A percentile compares a stretch with the other conserved stretches of the same genome.
Evolutionary conservation across 2,797 vertebrate species (phyloP).

Genomic region (Taeniopygia guttata): DNA sequence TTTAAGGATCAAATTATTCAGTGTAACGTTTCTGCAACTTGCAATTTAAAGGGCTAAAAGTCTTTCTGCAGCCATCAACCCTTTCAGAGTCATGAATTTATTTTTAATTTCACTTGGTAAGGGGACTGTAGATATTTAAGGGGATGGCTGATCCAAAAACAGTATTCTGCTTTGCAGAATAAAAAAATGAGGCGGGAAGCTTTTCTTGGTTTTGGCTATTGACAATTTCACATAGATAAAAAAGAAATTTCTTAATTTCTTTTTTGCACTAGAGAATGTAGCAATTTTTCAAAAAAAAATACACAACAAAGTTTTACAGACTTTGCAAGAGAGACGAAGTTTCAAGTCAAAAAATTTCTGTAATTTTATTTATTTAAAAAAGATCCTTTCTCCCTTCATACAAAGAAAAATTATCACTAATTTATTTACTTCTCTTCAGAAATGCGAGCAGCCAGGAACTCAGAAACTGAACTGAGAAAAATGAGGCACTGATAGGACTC

Average conservation of each 20-base stretch:
- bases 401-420: background rate
- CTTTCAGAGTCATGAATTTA: background rate
- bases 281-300: background rate
- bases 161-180: background rate
- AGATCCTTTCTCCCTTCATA: background rate
- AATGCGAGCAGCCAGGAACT: background rate
- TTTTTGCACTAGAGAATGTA: background rate
- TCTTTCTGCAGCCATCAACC: background rate
- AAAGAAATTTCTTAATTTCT: background rate
- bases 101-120: slow-evolving; percentile 35
- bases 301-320: background rate
- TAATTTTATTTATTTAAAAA: background rate
- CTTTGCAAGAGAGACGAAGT: background rate
- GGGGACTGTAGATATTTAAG: background rate
- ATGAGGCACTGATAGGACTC: background rate
- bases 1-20: slow-evolving; percentile 31
- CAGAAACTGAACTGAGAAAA: background rate
- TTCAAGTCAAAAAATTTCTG: background rate
- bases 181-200: background rate
- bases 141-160: background rate
- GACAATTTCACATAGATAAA: background rate
- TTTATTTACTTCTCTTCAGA: background rate
- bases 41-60: slow-evolving; percentile 31
- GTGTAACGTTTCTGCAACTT: slow-evolving; percentile 14
- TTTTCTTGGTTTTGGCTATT: background rate